Base-by-base conservation (phyloP, 2,888 invertebrate genomes). In the Synergus umbraculus region DNA sequence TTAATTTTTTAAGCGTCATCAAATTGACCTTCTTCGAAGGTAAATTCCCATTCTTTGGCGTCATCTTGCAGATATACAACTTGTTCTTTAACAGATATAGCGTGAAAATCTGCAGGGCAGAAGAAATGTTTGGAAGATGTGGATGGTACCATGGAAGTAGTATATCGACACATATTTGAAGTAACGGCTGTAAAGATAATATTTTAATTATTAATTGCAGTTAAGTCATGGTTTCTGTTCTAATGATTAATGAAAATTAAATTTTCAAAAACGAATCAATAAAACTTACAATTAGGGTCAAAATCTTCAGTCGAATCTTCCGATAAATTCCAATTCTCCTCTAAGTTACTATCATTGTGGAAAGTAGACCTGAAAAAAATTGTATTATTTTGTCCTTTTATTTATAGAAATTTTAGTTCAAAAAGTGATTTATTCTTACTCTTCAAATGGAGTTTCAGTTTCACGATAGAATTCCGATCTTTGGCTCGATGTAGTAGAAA, bases 311-410 rank as follows among this genome's bases (percentile, higher is more conserved):
- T 83, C 7, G 88, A 88, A 84, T 88, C 85, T 4, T 88, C 87
- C 0, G 88, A 88, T 10, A 79, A n/a, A 49, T 88, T 86, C 89
- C 90, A 90, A 64, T 85, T 85, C 76, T 89, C 88, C 41, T 79
- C 81, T 12, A 18, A n/a, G 12, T 44, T 18, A 10, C 54, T 41
- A 18, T 43, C 29, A 29, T 58, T n/a, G 10, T 3, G 4, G 1
- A 37, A 5, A 9, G 29, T 12, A 13, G n/a, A 15, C 8, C 66
- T 66, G 13, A 78, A 78, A 58, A 54, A 67, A 67, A 66, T 44
- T n/a, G 4, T 5, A 60, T 60, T 22, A 60, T 2, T 60, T 60
- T 60, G 0, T 22, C 4, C 22, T 29, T 22, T 22, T 60, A 60
- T 29, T 22, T 22, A 29, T 1, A 22, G 22, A 60, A 60, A 3